Evolutionary conservation across 2,113 vertebrate genomes (phyloP).

Genomic region (Corythornis cristatus): DNA sequence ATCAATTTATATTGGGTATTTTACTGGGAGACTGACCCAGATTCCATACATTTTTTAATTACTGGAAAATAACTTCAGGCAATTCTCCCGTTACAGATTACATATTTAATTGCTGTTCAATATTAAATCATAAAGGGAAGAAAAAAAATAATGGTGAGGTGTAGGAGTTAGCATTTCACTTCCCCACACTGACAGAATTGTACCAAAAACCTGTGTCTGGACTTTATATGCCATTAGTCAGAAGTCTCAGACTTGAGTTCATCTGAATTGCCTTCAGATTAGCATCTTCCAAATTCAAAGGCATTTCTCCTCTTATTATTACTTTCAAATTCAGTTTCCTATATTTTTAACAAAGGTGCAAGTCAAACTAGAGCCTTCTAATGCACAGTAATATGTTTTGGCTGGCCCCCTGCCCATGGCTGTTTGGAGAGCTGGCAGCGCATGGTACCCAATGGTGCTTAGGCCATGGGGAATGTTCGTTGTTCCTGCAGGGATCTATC

Average conservation of each 20-base stretch:
- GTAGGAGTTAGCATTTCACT: conserved; percentile 8
- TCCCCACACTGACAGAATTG: neutral
- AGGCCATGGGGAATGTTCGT: conserved; percentile 24
- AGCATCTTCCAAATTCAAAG: conserved; percentile 16
- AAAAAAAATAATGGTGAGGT: conserved; percentile 8
- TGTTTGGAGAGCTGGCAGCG: conserved; percentile 61
- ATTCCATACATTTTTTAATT: conserved; percentile 62
- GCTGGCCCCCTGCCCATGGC: conserved; percentile 41
- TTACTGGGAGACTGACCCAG: conserved; percentile 31
- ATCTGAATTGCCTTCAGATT: conserved; percentile 40
- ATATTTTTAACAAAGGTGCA: conserved; percentile 47
- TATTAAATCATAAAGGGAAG: conserved; percentile 39
- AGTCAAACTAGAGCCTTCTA: conserved; percentile 58
- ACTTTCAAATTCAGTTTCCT: conserved; percentile 27
- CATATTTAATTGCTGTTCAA: conserved; percentile 1
- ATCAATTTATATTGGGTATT: conserved; percentile 39
- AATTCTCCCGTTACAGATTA: conserved; percentile 19
- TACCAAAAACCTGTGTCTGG: neutral
- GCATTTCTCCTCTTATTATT: conserved; percentile 59
- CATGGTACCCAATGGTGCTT: conserved; percentile 19
- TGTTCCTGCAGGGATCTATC: conserved; percentile 39
- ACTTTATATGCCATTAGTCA: conserved; percentile 9
- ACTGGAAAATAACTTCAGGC: conserved; percentile 45
- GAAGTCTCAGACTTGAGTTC: neutral
- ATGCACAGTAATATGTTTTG: conserved; percentile 59